Evolutionary conservation across 2,888 invertebrate species (phyloP), one percentile per base, ranked within the genome.

Genomic region (Heteromyza rotundicornis): DNA sequence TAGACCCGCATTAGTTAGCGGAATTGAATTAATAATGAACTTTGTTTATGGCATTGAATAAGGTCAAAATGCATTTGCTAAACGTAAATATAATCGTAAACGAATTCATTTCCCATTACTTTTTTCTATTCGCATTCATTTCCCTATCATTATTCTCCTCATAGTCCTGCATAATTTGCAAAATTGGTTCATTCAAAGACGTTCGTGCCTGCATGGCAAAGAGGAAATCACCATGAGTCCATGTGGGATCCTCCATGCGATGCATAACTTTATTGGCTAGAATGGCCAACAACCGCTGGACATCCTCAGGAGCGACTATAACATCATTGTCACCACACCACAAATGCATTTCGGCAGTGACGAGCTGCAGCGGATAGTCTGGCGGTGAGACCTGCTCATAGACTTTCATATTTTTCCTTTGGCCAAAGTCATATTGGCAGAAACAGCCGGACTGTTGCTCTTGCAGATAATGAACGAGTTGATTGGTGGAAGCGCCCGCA

Each of bases 381-480:
- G 78, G 73, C 1, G 78, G 78, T 10, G 51, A 32, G 10, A 66
- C 59, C 1, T 71, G 63, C 2, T 68, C 68, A 54, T 79, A 79
- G 0, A 65, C 1, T n/a, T 64, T 14, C 2, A 73, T 19, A 52
- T 79, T 79, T 14, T 61, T 64, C n/a, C 58, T 68, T 1, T 55
- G 32, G 1, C 79, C 79, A 35, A 68, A 62, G 40, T 79, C 80
- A 17, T 69, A 80, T 1, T 64, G 71, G 0, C 78, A 66, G 20
- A 77, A 79, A 35, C 72, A 58, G 2, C 73, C 76, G 0, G 77
- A 75, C 12, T 70, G 71, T 7, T 73, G 71, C 24, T 74, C 73
- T 50, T 80, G 80, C 23, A 76, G 23, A 49, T 78, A 80, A 55
- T 80, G 79, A 2, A 74, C 57, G 35, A 79, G 68, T 64, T 80